These are phyloP conservation scores for Leptinotarsa texana DNA, from an alignment of 1,140 invertebrate genomes.

Conservation along the genomic window DNA sequence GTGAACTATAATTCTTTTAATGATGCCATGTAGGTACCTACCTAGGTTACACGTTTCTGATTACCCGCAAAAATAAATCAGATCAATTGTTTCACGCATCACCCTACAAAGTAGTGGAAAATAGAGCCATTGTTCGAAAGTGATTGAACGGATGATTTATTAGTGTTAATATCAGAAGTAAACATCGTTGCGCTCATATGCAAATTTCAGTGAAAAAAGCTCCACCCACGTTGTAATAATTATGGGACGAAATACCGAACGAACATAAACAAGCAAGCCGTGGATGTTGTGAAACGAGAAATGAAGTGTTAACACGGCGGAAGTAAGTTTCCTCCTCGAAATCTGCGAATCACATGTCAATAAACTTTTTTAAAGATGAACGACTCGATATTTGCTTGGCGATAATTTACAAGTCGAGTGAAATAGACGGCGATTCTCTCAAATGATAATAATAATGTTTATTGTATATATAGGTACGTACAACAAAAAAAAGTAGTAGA, in stretches of 20 bases:
- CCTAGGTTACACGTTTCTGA: too few species aligned
- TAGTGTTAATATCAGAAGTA: slow-evolving; percentile 10
- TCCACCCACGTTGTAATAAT: not conserved
- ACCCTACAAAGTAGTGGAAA: too few species aligned
- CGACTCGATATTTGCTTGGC: not conserved
- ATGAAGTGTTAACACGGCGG: slow-evolving; percentile 17
- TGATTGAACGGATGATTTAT: slow-evolving; percentile 13
- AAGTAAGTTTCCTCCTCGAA: slow-evolving; percentile 29
- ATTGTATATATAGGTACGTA: too few species aligned
- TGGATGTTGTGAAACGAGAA: slow-evolving; percentile 25
- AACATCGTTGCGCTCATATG: slow-evolving; percentile 12
- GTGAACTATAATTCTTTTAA: too few species aligned
- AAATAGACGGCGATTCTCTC: too few species aligned
- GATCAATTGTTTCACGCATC: too few species aligned
- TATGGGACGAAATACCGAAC: slow-evolving; percentile 13
- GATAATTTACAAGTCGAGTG: not conserved
- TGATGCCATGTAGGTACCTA: too few species aligned
- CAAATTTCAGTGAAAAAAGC: slow-evolving; percentile 19
- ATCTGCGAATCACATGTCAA: slow-evolving; percentile 29
- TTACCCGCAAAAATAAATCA: too few species aligned
- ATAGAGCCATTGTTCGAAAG: slow-evolving; percentile 9
- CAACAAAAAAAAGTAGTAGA: too few species aligned
- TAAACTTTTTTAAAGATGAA: slow-evolving; percentile 23
- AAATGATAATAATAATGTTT: too few species aligned
- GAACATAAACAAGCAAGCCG: slow-evolving; percentile 22